Conservation (phyloP, 2,888 invertebrate genomes). For the Eupeodes latifasciatus region DNA sequence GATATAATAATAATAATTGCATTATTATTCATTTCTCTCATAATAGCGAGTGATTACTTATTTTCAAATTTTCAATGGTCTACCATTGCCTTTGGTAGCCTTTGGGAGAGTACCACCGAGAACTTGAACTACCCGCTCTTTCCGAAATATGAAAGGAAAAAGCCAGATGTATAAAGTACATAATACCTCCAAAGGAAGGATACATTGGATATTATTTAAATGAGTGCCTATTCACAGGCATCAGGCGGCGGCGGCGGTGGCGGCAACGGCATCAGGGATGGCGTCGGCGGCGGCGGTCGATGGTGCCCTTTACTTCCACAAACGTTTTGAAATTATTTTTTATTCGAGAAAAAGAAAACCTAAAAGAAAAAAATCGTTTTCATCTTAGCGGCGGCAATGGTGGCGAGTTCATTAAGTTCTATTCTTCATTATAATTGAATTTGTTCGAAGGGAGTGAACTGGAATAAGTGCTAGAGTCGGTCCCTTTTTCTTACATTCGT, state of each 20-base stretch:
- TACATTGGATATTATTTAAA: conserved; percentile 75
- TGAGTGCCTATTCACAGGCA: conserved; percentile 69
- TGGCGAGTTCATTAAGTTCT: conserved; percentile 76
- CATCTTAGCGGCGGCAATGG: conserved; percentile 72
- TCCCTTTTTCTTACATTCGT: conserved; percentile 67
- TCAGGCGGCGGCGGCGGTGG: conserved; percentile 28
- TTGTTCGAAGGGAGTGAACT: conserved; percentile 76
- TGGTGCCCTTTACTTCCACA: conserved; percentile 53
- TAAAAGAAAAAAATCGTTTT: conserved; percentile 56
- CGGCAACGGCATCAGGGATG: conserved; percentile 4
- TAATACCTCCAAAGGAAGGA: conserved; percentile 58
- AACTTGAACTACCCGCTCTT: conserved; percentile 31
- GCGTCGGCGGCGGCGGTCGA: conserved; percentile 33
- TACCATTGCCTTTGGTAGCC: conserved; percentile 44
- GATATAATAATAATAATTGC: conserved; percentile 61
- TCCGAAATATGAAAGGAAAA: conserved; percentile 56
- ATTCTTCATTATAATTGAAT: conserved; percentile 76
- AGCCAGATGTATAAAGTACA: conserved; percentile 36
- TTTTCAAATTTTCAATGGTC: conserved; percentile 64
- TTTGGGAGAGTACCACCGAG: neutral
- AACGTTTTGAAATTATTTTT: conserved; percentile 70
- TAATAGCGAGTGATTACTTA: conserved; percentile 74
- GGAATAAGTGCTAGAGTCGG: conserved; percentile 69
- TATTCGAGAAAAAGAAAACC: conserved; percentile 44
- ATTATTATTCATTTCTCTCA: conserved; percentile 72